Evolutionary conservation across 2,888 invertebrate genomes (phyloP).

Genomic region (Lymantria monacha): DNA sequence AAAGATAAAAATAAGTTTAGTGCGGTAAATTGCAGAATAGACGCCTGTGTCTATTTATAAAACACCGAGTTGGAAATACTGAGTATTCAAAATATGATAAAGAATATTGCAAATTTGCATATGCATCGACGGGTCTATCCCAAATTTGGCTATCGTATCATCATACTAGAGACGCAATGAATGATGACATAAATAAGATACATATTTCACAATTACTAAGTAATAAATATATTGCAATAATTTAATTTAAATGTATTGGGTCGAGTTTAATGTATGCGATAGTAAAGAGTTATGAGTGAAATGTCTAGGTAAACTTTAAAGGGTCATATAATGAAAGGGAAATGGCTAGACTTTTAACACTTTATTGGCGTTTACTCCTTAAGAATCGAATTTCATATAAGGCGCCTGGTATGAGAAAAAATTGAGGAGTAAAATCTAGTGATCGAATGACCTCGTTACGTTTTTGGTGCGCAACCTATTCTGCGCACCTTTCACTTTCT

Average conservation of each 20-base stretch:
- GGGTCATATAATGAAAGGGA: too few relatives aligned
- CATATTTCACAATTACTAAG: too few relatives aligned
- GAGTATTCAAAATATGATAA: conserved; percentile 38
- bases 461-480: too few relatives aligned
- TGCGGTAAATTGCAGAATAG: neutral
- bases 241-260: conserved; percentile 29
- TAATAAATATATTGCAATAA: conserved; percentile 22
- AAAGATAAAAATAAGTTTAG: neutral
- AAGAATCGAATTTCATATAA: too few relatives aligned
- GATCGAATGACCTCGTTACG: too few relatives aligned
- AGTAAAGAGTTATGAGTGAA: neutral
- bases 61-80: conserved; percentile 21
- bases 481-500: too few relatives aligned
- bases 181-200: conserved; percentile 18
- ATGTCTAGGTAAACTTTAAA: neutral
- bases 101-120: conserved; percentile 40
- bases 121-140: conserved; percentile 38
- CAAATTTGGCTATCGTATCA: conserved; percentile 37
- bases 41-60: conserved; percentile 27
- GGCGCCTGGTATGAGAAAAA: too few relatives aligned
- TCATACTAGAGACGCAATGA: conserved; percentile 48
- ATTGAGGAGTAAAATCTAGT: too few relatives aligned
- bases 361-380: too few relatives aligned
- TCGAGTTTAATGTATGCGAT: conserved; percentile 21
- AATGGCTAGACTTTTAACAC: too few relatives aligned